phyloP scores from a whole-genome alignment of 2,797 vertebrate species.

The Linurgus olivaceus region DNA sequence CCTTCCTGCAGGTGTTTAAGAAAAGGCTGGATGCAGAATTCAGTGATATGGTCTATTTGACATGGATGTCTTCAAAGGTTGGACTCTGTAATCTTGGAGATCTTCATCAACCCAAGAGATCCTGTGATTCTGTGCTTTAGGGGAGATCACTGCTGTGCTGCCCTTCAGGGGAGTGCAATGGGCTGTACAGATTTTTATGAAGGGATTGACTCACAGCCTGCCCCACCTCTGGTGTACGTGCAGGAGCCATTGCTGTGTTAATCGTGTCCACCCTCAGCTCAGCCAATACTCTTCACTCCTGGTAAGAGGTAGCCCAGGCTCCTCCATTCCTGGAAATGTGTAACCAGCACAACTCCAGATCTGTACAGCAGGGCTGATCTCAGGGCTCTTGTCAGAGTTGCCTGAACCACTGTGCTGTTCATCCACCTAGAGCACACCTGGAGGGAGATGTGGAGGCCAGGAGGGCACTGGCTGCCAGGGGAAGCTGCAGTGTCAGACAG shows the following conservation, averaged over 20 bases:
- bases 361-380: neutral
- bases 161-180: fast-evolving
- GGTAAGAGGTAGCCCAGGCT: neutral
- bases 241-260: neutral
- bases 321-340: neutral
- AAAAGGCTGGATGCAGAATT: neutral
- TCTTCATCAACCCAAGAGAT: neutral
- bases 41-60: neutral
- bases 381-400: neutral
- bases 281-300: neutral
- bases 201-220: neutral
- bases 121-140: neutral
- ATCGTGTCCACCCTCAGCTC: neutral
- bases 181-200: neutral
- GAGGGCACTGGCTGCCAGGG: neutral
- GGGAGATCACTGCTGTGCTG: neutral
- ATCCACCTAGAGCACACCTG: neutral
- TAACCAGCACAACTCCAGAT: neutral
- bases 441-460: neutral
- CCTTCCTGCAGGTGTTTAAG: neutral
- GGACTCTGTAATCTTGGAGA: neutral
- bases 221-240: neutral
- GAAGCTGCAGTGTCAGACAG: neutral
- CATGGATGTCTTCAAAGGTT: neutral
- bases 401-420: neutral